Evolutionary conservation across 2,113 vertebrate genomes (phyloP), one percentile per base, ranked within the genome.

Genomic region (Thamnophis sirtalis): DNA sequence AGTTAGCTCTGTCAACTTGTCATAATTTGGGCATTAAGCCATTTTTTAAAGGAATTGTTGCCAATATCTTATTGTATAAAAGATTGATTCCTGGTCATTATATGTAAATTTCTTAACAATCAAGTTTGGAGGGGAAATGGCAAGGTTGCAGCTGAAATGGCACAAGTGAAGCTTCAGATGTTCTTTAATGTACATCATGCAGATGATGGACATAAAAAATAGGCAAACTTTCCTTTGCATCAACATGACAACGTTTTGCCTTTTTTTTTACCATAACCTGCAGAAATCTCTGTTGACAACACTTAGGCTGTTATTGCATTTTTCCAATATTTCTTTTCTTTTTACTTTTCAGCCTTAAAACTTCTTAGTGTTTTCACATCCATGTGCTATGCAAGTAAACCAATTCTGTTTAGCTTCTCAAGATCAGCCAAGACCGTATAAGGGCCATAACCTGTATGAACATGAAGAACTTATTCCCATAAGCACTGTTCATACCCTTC

Each of bases 71-170:
- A 53, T 63, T 51, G 9, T 51, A 86, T n/a, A 50, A 86, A 87
- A 28, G 24, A 9, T 43, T 8, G 17, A 43, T 33, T 80, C 73
- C 33, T 80, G 33, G 7, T 80, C 2, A 80, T 15, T 68, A n/a
- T 28, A 38, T 38, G 33, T 80, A 9, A 7, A 33, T 80, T 43
- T 17, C 33, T 80, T 80, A 43, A 43, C 17, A 80, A 80, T 9
- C 33, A 80, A 33, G 17, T 21, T 7, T 9, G 33, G 2, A 2
- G 2, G 9, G 0, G 19, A 1, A 0, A 21, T 21, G 17, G 8
- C 33, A 80, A 80, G 7, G 7, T 80, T 38, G 68, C 73, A 80
- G 33, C 33, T 80, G 33, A 80, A 43, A 43, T 43, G 73, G 33
- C 7, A 43, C 33, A 43, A 19, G 17, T 80, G 73, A 80, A 80